Percentiles rank a stretch among this genome's conserved stretches.
Evolutionary conservation across 1,140 invertebrate genomes (phyloP).

Genomic region (Aphelinus certus): DNA sequence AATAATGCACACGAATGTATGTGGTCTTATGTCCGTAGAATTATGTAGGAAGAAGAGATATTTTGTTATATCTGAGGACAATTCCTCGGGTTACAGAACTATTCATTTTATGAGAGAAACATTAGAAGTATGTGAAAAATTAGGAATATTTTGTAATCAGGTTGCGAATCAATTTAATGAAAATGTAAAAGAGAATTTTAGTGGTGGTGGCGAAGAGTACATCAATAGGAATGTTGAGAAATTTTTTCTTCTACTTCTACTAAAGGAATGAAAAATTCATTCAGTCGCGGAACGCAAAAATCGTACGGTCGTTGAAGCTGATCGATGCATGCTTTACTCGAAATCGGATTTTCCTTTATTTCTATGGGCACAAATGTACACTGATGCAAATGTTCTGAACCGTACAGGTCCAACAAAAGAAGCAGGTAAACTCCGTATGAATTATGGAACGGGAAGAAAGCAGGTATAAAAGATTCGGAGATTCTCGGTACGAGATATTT

Average conservation of each 20-base stretch:
- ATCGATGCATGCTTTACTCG: slow-evolving; percentile 12
- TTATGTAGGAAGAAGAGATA: slow-evolving; percentile 14
- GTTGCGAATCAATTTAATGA: slow-evolving; percentile 5
- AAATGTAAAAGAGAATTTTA: slow-evolving; percentile 17
- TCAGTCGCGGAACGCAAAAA: slow-evolving; percentile 12
- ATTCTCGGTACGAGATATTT: slow-evolving; percentile 25
- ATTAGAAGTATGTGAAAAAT: slow-evolving; percentile 16
- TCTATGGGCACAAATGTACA: slow-evolving; percentile 30
- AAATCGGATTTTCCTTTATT: neutral
- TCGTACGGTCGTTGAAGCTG: slow-evolving; percentile 10
- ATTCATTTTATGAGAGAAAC: slow-evolving; percentile 13
- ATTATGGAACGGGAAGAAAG: neutral
- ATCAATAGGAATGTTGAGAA: slow-evolving; percentile 7
- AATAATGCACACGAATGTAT: neutral
- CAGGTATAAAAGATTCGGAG: slow-evolving; percentile 9
- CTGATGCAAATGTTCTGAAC: slow-evolving; percentile 7
- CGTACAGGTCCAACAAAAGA: neutral
- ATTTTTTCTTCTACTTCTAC: neutral
- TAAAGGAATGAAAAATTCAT: slow-evolving; percentile 14
- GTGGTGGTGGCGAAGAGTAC: slow-evolving; percentile 19
- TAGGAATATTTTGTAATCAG: slow-evolving; percentile 12
- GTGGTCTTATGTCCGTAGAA: slow-evolving; percentile 21
- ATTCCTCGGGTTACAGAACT: slow-evolving; percentile 23
- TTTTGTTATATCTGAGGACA: slow-evolving; percentile 26
- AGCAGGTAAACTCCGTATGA: slow-evolving; percentile 10